Evolutionary conservation across 2,888 invertebrate species (phyloP).

Genomic region (Heliconius charithonia): DNA sequence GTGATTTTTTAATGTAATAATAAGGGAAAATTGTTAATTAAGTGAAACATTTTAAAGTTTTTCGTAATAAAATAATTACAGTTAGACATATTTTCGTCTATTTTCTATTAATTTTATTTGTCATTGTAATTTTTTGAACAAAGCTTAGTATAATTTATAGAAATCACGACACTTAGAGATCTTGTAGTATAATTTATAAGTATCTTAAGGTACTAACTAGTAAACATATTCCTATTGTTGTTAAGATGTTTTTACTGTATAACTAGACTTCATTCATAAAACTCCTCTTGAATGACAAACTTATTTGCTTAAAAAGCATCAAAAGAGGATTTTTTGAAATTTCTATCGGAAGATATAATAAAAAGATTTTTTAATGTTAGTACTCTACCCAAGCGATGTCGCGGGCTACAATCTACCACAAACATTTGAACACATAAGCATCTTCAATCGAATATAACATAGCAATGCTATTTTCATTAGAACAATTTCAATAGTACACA

Average conservation of each 20-base stretch:
- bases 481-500: constrained; percentile 13
- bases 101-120: no score
- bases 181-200: no score
- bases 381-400: neutral
- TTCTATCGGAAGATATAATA: no score
- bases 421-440: neutral
- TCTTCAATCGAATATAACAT: neutral
- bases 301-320: neutral
- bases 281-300: neutral
- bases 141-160: no score
- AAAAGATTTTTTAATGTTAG: neutral
- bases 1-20: no score
- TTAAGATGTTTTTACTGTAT: neutral
- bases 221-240: neutral
- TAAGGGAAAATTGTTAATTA: no score
- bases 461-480: neutral
- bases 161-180: no score
- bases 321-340: neutral
- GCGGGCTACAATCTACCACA: neutral
- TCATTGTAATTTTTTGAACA: no score
- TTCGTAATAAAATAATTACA: no score
- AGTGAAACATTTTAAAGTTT: no score
- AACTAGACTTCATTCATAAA: neutral
- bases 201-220: no score
- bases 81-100: no score